Base-by-base conservation (phyloP, 2,797 vertebrate species). In the Geotrypetes seraphini region DNA sequence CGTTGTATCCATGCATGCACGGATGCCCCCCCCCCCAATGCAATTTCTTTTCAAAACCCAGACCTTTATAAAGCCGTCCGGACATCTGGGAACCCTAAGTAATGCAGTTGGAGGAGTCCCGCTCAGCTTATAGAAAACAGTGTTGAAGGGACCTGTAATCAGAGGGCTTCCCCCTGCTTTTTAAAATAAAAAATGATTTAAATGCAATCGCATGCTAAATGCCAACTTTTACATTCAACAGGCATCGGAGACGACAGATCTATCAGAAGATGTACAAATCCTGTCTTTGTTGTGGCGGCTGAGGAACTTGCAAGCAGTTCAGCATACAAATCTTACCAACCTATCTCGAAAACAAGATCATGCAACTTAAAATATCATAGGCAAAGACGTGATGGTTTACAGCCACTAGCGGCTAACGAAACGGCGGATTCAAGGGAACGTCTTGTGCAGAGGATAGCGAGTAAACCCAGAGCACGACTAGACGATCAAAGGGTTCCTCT, bases 151-250 rank as follows among this genome's bases (percentile, higher is more conserved):
- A n/a, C n/a, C n/a, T n/a, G n/a, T n/a, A n/a, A n/a, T n/a, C n/a
- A n/a, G n/a, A n/a, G n/a, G n/a, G n/a, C n/a, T n/a, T n/a, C n/a
- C n/a, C n/a, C n/a, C n/a, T n/a, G n/a, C n/a, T n/a, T n/a, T n/a
- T n/a, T n/a, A n/a, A n/a, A n/a, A n/a, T n/a, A n/a, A n/a, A n/a
- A n/a, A n/a, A n/a, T n/a, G n/a, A n/a, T n/a, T n/a, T n/a, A n/a
- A n/a, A n/a, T n/a, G n/a, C n/a, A n/a, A n/a, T 19, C 28, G 23
- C 19, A 28, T 57, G 29, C 29, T 62, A 44, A 64, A 49, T 51
- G 53, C 28, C 42, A 46, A 27, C 19, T 31, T 43, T 57, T 70
- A 33, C 63, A 12, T 64, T 57, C 12, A 29, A 22, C 54, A 68
- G 60, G 40, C 59, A 49, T 48, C 28, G 44, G 28, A 43, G 49